A percentile compares a stretch with the other conserved stretches of the same genome.
Conservation (phyloP, 2,888 invertebrate genomes). For the Leucozona laternaria region DNA sequence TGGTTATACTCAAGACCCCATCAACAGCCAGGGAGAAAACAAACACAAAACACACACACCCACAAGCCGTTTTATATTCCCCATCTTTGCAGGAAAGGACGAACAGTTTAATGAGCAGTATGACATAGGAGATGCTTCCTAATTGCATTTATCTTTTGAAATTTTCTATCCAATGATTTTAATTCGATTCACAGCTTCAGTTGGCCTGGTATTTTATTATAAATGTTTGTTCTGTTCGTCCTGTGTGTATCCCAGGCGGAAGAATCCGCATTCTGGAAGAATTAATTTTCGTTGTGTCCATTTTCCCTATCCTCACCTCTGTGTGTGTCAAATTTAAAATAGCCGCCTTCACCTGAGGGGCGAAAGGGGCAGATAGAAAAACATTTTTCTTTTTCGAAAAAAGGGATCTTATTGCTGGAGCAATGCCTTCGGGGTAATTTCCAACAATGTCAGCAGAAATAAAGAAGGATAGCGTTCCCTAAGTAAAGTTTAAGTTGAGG, state of each 20-base stretch:
- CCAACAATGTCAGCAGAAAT: constrained; percentile 57
- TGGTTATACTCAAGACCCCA: constrained; percentile 55
- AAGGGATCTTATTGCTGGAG: not conserved
- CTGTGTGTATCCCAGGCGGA: not conserved
- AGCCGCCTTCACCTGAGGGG: constrained; percentile 11
- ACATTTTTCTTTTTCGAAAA: constrained; percentile 5
- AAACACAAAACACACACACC: constrained; percentile 20
- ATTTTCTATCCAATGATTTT: constrained; percentile 67
- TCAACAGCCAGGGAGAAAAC: constrained; percentile 18
- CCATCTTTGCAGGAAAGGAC: constrained; percentile 32
- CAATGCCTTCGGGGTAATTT: constrained; percentile 42
- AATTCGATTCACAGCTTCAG: constrained; percentile 61
- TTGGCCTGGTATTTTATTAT: constrained; percentile 8
- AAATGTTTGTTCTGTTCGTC: not conserved
- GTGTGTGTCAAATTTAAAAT: not conserved
- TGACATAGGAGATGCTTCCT: constrained; percentile 58
- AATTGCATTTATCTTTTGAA: constrained; percentile 70
- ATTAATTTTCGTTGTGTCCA: constrained; percentile 77
- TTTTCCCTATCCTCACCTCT: constrained; percentile 75
- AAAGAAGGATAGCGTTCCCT: constrained; percentile 54
- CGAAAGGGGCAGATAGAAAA: not conserved
- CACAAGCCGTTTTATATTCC: not conserved
- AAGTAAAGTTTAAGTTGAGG: constrained; percentile 71
- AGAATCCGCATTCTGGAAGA: constrained; percentile 47
- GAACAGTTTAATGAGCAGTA: constrained; percentile 67